Evolutionary conservation across 1,140 invertebrate species (phyloP), one percentile per base, ranked within the genome.

Genomic region (Aphidius gifuensis): DNA sequence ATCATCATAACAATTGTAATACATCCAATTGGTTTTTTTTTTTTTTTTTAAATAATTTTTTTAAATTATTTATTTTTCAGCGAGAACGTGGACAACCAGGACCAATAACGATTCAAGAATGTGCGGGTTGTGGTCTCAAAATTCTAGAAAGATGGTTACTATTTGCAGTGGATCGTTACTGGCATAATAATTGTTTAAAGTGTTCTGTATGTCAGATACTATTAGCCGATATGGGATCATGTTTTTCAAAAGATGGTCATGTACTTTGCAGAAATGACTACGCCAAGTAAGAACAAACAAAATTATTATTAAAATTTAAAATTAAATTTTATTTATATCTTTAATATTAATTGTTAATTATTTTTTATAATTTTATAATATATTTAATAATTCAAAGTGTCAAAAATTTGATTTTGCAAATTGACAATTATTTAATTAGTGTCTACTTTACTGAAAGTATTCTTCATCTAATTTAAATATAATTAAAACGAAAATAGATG

Each of bases 251-350:
- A 82, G 87, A 88, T 58, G 92, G 91, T 69, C 93, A 96, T 90
- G 94, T 96, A 74, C 85, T 97, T 68, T 97, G 94, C 86, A 92
- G 92, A 86, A 88, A 86, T 78, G 94, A 97, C 82, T 97, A 97
- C 80, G 88, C 91, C 76, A 92, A 91, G 94, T 97, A 83, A 88
- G 85, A 42, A 32, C 9, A 16, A 1, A 6, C n/a, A 42, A 49
- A 54, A 11, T 45, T 44, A 11, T 51, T n/a, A 55, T 47, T 39
- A 16, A 50, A 50, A 61, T 43, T n/a, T 40, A 54, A 32, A 32
- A 32, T 32, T 32, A 32, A 3, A 32, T 1, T 32, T 32, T 32
- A 32, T 32, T 32, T 32, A 32, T 32, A 4, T 32, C 4, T 32
- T 32, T 32, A 32, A 32, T 32, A 32, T 2, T 32, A 4, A 32